These are phyloP conservation scores for Capromys pilorides DNA, from an alignment of 2,797 vertebrate species.

Conservation along the genomic window DNA sequence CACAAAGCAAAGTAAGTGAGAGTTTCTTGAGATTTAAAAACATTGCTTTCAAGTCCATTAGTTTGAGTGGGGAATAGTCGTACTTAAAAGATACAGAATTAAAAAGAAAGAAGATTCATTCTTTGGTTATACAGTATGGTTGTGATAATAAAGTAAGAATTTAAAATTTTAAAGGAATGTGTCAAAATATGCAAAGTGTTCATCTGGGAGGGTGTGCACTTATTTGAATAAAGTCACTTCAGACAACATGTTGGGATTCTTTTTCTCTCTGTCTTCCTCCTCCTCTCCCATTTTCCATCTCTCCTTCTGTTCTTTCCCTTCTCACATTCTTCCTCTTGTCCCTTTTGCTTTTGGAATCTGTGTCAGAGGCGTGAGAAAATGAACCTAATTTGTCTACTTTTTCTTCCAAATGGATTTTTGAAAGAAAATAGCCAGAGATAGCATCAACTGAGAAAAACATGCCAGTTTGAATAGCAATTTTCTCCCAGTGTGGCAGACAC, in stretches of 20 bases:
- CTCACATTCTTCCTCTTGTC: not conserved
- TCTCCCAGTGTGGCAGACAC: not conserved
- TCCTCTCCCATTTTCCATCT: not conserved
- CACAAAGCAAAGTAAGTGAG: not conserved
- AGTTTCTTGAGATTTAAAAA: not conserved
- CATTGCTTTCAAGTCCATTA: conserved; percentile 16
- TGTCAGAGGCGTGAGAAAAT: conserved; percentile 52
- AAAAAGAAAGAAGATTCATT: not conserved
- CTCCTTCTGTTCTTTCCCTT: not conserved
- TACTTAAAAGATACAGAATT: conserved; percentile 46
- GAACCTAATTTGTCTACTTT: conserved; percentile 13
- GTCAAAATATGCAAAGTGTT: conserved; percentile 65
- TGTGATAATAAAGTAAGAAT: conserved; percentile 58
- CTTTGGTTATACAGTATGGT: conserved; percentile 28
- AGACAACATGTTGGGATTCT: conserved; percentile 49
- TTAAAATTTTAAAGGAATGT: conserved; percentile 47
- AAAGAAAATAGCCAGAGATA: not conserved
- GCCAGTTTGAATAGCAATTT: not conserved
- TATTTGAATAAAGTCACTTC: conserved; percentile 67
- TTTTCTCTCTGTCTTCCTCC: not conserved
- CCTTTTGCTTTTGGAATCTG: conserved; percentile 18
- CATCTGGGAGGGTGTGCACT: conserved; percentile 20
- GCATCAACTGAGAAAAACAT: not conserved
- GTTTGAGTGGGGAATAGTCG: conserved; percentile 22
- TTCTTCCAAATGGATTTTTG: conserved; percentile 26